phyloP scores from a whole-genome alignment of 2,888 invertebrate species.

The Zaprionus obscuricornis region DNA sequence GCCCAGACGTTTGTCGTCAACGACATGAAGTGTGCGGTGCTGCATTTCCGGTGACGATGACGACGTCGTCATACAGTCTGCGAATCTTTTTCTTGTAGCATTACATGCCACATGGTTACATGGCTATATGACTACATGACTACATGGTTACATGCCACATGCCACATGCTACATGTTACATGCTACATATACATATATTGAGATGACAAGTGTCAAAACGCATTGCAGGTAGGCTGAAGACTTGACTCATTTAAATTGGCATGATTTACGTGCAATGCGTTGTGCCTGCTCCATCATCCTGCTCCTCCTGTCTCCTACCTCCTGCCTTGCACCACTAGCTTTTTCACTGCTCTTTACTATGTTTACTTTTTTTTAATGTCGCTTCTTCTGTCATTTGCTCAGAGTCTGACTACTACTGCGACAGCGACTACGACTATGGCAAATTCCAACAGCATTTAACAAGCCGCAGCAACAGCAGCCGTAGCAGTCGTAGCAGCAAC shows the following conservation, averaged over 20 bases:
- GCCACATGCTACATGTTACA: conserved; percentile 17
- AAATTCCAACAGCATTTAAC: conserved; percentile 66
- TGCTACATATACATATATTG: conserved; percentile 28
- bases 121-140: conserved; percentile 9
- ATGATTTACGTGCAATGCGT: conserved; percentile 65
- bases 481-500: conserved; percentile 26
- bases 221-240: conserved; percentile 55
- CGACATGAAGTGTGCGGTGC: too few species aligned
- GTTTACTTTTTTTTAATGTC: too few species aligned
- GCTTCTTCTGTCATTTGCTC: conserved; percentile 41
- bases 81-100: conserved; percentile 9
- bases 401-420: too few species aligned
- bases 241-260: conserved; percentile 72
- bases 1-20: conserved; percentile 47
- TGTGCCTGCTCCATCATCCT: conserved; percentile 12
- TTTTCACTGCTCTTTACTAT: not conserved
- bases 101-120: conserved; percentile 8
- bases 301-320: not conserved
- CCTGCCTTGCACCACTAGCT: too few species aligned
- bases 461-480: conserved; percentile 50
- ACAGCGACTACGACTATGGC: conserved; percentile 48
- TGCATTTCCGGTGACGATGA: conserved; percentile 62
- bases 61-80: conserved; percentile 64
- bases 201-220: conserved; percentile 71
- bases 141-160: conserved; percentile 10